Percentiles rank a stretch among this genome's conserved stretches.
These are phyloP conservation scores for Patagioenas fasciata DNA, from an alignment of 2,113 vertebrate species.

Conservation along the genomic window DNA sequence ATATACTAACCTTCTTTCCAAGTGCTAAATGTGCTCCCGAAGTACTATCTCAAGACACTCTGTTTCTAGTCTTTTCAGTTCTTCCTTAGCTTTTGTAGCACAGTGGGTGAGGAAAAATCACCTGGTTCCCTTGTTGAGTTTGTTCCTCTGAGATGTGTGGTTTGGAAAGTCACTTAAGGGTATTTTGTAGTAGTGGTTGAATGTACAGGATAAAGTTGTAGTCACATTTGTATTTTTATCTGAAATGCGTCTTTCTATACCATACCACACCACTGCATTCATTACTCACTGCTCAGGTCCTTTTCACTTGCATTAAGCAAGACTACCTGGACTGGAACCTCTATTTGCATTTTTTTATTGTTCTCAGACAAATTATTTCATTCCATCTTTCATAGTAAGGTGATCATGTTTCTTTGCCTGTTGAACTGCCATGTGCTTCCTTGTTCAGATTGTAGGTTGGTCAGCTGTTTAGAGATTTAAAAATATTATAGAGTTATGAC, in stretches of 20 bases:
- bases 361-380: not conserved
- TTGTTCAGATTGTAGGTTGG: not conserved
- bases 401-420: not conserved
- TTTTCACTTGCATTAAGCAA: not conserved
- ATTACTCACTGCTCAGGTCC: not conserved
- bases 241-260: accelerated
- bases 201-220: not conserved
- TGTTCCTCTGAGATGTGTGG: not conserved
- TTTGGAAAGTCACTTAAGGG: not conserved
- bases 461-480: not conserved
- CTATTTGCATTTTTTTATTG: not conserved
- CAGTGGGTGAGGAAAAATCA: not conserved
- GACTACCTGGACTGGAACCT: not conserved
- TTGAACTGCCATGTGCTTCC: not conserved
- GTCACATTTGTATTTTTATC: not conserved
- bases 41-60: not conserved
- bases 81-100: not conserved
- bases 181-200: not conserved
- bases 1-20: not conserved
- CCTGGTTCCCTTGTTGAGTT: not conserved
- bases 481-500: not conserved
- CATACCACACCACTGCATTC: not conserved
- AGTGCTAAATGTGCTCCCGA: not conserved
- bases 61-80: not conserved
- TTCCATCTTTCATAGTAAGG: not conserved